Evolutionary conservation across 2,888 invertebrate genomes (phyloP), one percentile per base, ranked within the genome.

Genomic region (Pollenia angustigena): DNA sequence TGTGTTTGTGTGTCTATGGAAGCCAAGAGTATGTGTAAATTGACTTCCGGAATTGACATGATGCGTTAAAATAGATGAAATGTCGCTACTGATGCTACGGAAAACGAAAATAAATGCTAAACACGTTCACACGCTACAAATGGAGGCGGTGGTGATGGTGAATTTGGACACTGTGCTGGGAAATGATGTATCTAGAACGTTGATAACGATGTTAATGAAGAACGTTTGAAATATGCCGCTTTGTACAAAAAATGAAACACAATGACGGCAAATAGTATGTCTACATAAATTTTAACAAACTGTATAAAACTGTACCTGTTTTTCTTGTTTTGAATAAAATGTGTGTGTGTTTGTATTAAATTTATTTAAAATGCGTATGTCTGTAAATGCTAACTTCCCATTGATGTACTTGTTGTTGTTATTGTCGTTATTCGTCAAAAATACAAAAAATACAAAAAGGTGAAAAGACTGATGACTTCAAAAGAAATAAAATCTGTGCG

Each of bases 31-130:
- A 83, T 87, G 83, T 81, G 76, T 81, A 87, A 84, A 87, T 84
- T 87, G 84, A 87, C 87, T 87, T 87, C 87, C 84, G 81, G 87
- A 76, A 74, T 87, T 87, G 87, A 84, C 87, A 84, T 81, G 87
- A 76, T 81, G 87, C 81, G 72, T 76, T 79, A 60, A 74, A 74
- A 79, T 79, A 79, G 79, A 84, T 74, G 79, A 72, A 68, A 79
- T 84, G 84, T 84, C 68, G 62, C 72, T 79, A 54, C 84, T 84
- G 87, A 81, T 87, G 84, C 84, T 84, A 84, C 87, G 87, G 87
- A 84, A 84, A 84, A 84, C 62, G 75, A 80, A 80, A 80, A 83
- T 83, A 87, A 72, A 87, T 87, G 87, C 87, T 81, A 84, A 84
- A 64, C 84, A 87, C 87, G 84, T 87, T 84, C 66, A 48, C 23